These are phyloP conservation scores for Melanotaenia nigrans DNA, from an alignment of 2,797 vertebrate species.

Conservation along the genomic window DNA sequence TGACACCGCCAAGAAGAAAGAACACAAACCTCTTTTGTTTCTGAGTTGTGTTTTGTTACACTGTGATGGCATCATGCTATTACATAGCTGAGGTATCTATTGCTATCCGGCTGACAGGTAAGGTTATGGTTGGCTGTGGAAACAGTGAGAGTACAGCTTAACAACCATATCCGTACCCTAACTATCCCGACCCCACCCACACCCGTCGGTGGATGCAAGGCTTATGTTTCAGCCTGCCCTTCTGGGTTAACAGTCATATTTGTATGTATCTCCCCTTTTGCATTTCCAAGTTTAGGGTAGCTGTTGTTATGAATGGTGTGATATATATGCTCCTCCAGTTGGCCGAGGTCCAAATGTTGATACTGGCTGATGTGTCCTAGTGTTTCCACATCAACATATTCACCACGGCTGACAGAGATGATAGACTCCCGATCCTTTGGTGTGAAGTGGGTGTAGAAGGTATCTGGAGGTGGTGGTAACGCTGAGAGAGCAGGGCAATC, in stretches of 20 bases:
- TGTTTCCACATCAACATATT: constrained; percentile 50
- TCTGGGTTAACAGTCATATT: not conserved
- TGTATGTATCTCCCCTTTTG: constrained; percentile 11
- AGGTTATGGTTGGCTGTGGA: too few relatives aligned
- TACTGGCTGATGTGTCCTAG: constrained; percentile 33
- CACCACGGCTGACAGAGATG: not conserved
- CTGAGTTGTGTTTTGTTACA: too few relatives aligned
- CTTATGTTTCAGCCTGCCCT: not conserved
- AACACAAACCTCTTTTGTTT: too few relatives aligned
- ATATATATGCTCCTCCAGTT: constrained; percentile 61
- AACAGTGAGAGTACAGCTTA: too few relatives aligned
- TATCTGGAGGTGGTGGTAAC: constrained; percentile 18
- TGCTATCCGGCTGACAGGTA: too few relatives aligned
- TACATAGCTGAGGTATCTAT: too few relatives aligned
- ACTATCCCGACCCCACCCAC: too few relatives aligned
- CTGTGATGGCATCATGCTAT: too few relatives aligned
- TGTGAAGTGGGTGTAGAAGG: constrained; percentile 21
- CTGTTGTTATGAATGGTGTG: constrained; percentile 28
- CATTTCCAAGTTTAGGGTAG: constrained; percentile 7
- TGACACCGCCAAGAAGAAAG: too few relatives aligned
- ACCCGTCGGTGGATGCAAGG: too few relatives aligned
- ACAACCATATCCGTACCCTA: too few relatives aligned
- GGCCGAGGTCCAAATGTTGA: constrained; percentile 52
- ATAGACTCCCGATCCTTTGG: constrained; percentile 19
- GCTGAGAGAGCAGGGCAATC: not conserved